Percentiles rank a stretch among this genome's conserved stretches.
Evolutionary conservation across 1,140 invertebrate genomes (phyloP).

Genomic region (Anthonomus grandis): DNA sequence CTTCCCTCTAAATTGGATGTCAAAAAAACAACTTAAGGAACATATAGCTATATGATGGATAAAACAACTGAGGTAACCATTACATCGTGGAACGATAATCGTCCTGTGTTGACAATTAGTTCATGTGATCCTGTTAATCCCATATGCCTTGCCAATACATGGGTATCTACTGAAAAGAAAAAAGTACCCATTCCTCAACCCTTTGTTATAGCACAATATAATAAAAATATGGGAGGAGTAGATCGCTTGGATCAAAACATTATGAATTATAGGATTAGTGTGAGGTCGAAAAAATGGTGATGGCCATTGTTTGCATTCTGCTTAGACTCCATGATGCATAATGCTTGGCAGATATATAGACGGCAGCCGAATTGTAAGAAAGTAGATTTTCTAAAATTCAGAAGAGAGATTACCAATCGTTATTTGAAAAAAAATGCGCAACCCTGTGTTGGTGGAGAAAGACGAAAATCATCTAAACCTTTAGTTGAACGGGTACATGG

Average conservation of each 20-base stretch:
- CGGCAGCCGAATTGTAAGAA: no score
- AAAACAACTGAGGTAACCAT: conserved; percentile 1
- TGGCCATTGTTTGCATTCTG: conserved; percentile 23
- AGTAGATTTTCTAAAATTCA: conserved; percentile 15
- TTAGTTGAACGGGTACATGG: no score
- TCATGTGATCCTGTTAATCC: conserved; percentile 41
- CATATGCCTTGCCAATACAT: conserved; percentile 31
- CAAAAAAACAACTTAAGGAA: conserved; percentile 26
- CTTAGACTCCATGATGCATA: conserved; percentile 9
- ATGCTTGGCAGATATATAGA: conserved; percentile 15
- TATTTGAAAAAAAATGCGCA: conserved; percentile 18
- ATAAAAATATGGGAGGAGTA: conserved; percentile 43
- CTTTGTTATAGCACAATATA: conserved; percentile 36
- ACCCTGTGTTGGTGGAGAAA: no score
- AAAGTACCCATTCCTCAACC: conserved; percentile 30
- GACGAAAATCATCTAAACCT: no score
- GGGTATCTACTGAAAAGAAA: conserved; percentile 36
- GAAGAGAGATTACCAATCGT: conserved; percentile 6
- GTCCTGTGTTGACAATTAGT: conserved; percentile 28
- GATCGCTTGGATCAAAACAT: conserved; percentile 38
- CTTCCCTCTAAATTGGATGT: conserved; percentile 10
- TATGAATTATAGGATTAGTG: conserved; percentile 29
- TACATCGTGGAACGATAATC: no score
- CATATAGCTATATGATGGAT: conserved; percentile 1
- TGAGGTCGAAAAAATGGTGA: conserved; percentile 37